A percentile compares a stretch with the other conserved stretches of the same genome.
Conservation (phyloP, 1,140 invertebrate genomes). For the Cotesia typhae region DNA sequence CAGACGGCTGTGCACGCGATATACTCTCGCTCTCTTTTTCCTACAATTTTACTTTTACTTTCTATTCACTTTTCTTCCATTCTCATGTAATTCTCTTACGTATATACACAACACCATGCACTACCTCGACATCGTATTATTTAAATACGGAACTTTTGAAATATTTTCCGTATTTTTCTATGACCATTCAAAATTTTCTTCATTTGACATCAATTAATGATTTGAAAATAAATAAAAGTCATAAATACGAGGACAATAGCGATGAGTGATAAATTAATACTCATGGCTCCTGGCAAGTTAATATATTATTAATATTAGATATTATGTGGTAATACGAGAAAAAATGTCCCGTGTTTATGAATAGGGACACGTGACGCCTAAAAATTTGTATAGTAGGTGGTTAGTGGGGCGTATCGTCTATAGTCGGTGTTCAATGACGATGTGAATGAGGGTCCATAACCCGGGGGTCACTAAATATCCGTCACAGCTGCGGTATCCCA, state of each 20-base stretch:
- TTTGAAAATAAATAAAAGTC: too few species aligned
- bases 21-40: conserved; percentile 14
- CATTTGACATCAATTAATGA: too few species aligned
- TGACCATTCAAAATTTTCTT: too few species aligned
- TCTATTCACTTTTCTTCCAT: background rate
- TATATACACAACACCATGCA: background rate
- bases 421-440: conserved; percentile 33
- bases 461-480: conserved; percentile 44
- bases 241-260: too few species aligned
- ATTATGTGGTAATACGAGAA: conserved; percentile 38
- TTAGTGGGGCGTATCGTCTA: conserved; percentile 57
- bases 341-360: conserved; percentile 51
- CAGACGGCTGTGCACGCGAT: conserved; percentile 47
- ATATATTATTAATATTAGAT: background rate
- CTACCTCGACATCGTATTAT: too few species aligned
- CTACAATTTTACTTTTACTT: conserved; percentile 19
- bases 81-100: background rate
- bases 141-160: too few species aligned
- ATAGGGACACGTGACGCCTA: conserved; percentile 56
- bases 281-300: background rate
- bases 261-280: too few species aligned
- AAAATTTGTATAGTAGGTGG: conserved; percentile 56
- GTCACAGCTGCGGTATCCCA: conserved; percentile 44
- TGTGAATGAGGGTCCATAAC: conserved; percentile 39
- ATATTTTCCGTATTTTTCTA: too few species aligned